phyloP scores from a whole-genome alignment of 2,888 invertebrate genomes.

The Lissonota sp. region DNA sequence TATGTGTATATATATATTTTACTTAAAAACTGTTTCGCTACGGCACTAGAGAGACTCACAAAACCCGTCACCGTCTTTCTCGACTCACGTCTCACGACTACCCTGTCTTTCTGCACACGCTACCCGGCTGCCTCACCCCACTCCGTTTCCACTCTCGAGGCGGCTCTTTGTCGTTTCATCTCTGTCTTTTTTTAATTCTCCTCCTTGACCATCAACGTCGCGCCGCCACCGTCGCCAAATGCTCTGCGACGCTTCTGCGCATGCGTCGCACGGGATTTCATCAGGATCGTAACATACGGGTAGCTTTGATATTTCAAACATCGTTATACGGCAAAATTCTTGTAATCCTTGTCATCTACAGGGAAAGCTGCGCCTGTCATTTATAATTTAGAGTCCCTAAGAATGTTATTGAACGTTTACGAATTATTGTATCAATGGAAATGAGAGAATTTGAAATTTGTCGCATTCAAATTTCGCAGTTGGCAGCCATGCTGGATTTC shows the following conservation, averaged over 20 bases:
- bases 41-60: slow-evolving; percentile 73
- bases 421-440: background rate
- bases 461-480: background rate
- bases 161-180: background rate
- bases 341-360: too few species aligned
- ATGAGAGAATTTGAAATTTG: slow-evolving; percentile 9
- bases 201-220: too few species aligned
- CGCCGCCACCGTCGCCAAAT: too few species aligned
- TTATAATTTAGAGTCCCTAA: too few species aligned
- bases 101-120: slow-evolving; percentile 67
- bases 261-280: slow-evolving; percentile 18
- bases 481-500: slow-evolving; percentile 36
- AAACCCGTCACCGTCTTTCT: slow-evolving; percentile 80
- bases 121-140: slow-evolving; percentile 58
- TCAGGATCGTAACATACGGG: slow-evolving; percentile 40
- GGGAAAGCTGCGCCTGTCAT: too few species aligned
- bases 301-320: too few species aligned
- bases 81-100: slow-evolving; percentile 79
- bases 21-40: slow-evolving; percentile 73
- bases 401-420: too few species aligned
- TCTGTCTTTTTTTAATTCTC: background rate
- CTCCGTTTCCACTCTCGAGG: background rate
- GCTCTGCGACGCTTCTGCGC: slow-evolving; percentile 24
- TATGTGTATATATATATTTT: background rate
- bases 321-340: too few species aligned